Base-by-base conservation (phyloP, 2,888 invertebrate species). In the Himalopsyche japonica region DNA sequence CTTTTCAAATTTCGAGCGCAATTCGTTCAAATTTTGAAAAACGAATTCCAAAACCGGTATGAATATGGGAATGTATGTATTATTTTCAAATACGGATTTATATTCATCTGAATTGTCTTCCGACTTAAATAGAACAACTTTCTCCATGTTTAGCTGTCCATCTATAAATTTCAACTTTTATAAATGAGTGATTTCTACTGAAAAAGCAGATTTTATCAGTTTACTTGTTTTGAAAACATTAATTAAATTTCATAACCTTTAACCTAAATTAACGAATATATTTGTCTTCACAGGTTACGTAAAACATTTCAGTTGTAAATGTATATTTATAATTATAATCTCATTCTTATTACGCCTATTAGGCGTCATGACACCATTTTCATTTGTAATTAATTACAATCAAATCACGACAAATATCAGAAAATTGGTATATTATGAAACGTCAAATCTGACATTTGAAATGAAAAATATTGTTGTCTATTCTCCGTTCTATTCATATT, bases 31-130 rank as follows among this genome's bases (percentile, higher is more conserved):
- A 88, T 93, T 92, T 88, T 91, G 91, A 88, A 90, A 93, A 5
- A 90, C 89, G 86, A 93, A 93, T 47, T 91, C 90, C 82, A 94
- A 88, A 1, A 93, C 93, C 87, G 85, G 86, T 48, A 85, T 37
- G 30, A 85, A 86, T 80, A 84, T 18, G 15, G 82, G 76, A 20
- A 24, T 24, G 76, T 82, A 83, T 49, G 79, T 64, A 57, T 84
- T 85, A n/a, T 76, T 57, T 49, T 82, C 81, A 32, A 87, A 85
- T 2, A 79, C 34, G 10, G 43, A 18, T 32, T 80, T 30, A 47
- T 87, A 87, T 20, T 82, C 34, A 27, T 48, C 77, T 10, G 83
- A 82, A 30, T 82, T 82, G 1, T 87, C 87, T 12, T 84, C 37
- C 18, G 84, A 84, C 37, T 83, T 83, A 24, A 86, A 85, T 3